Conservation (phyloP, 2,797 vertebrate species). For the Rallus crepitans region DNA sequence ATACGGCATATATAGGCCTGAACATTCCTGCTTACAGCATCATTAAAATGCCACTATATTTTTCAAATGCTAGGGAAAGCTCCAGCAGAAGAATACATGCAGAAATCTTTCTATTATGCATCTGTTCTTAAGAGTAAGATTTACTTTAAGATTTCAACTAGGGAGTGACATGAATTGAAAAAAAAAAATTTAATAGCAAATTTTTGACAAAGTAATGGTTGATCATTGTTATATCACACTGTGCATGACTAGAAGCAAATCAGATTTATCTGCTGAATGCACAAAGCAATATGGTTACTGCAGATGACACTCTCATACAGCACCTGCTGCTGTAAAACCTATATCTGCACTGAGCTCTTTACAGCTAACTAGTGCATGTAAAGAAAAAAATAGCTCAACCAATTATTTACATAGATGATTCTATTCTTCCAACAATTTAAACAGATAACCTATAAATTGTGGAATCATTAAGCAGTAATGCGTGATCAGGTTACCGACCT, state of each 20-base stretch:
- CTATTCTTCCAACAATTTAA: not conserved
- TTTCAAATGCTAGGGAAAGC: conserved; percentile 6
- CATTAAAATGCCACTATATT: conserved; percentile 56
- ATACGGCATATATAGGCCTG: not conserved
- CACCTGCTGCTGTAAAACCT: conserved; percentile 43
- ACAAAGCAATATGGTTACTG: conserved; percentile 50
- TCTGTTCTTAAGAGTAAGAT: conserved; percentile 16
- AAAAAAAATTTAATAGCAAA: not conserved
- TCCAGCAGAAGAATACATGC: not conserved
- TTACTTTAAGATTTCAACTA: conserved; percentile 25
- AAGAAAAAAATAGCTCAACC: not conserved
- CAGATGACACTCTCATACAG: conserved; percentile 46
- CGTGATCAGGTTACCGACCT: not conserved
- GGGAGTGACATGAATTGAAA: not conserved
- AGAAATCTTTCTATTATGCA: conserved; percentile 16
- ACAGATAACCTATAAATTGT: not conserved
- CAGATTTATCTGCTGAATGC: conserved; percentile 47
- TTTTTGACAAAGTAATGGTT: conserved; percentile 36
- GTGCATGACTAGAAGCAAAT: conserved; percentile 55
- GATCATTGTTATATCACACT: conserved; percentile 27
- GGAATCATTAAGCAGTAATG: not conserved
- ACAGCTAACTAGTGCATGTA: not conserved
- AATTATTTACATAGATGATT: not conserved
- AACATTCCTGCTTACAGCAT: conserved; percentile 36
- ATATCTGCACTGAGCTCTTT: conserved; percentile 20